Evolutionary conservation across 2,797 vertebrate species (phyloP).

Genomic region (Arctocebus calabarensis): DNA sequence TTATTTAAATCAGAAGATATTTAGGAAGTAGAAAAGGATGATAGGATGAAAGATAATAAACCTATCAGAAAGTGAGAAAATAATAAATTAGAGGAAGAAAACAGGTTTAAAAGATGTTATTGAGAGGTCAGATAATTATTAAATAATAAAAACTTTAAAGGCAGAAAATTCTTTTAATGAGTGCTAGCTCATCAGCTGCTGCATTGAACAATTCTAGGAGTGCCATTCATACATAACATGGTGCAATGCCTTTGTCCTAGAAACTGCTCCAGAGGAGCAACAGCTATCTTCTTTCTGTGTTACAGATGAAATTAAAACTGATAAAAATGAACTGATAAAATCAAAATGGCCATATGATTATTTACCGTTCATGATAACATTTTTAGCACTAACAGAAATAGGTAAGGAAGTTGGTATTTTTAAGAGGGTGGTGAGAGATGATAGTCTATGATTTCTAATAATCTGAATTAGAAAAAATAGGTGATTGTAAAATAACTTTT

Average conservation of each 20-base stretch:
- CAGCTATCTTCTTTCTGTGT: neutral
- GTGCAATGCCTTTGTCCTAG: neutral
- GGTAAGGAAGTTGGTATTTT: neutral
- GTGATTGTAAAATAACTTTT: conserved; percentile 36
- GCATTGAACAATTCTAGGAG: neutral
- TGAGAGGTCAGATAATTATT: neutral
- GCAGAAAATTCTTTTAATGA: neutral
- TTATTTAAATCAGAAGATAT: conserved; percentile 12
- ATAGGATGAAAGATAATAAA: conserved; percentile 15
- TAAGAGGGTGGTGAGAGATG: neutral
- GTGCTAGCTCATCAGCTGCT: neutral
- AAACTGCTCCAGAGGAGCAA: neutral
- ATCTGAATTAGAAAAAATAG: conserved; percentile 41
- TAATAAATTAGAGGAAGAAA: conserved; percentile 4
- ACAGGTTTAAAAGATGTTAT: conserved; percentile 18
- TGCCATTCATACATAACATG: neutral
- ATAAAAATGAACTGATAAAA: neutral
- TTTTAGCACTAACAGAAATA: conserved; percentile 15
- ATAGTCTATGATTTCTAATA: conserved; percentile 23
- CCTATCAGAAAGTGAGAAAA: neutral
- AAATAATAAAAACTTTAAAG: neutral
- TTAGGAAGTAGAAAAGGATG: neutral
- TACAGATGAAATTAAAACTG: neutral
- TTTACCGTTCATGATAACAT: neutral
- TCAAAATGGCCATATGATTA: neutral